phyloP scores from a whole-genome alignment of 2,888 invertebrate species.

The Dryobotodes eremita region DNA sequence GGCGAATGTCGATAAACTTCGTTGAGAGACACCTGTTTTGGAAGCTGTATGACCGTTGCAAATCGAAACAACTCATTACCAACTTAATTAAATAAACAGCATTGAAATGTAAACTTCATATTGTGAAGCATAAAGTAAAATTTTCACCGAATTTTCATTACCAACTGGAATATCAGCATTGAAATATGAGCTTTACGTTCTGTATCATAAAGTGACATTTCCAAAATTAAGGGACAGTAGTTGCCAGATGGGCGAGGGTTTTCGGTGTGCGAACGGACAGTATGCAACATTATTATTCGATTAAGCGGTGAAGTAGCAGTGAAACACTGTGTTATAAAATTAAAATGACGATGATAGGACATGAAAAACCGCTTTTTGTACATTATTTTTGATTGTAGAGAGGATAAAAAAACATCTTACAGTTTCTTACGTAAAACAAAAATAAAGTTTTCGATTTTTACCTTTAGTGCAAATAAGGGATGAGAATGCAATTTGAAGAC shows the following conservation, averaged over 20 bases:
- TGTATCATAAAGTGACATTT: background rate
- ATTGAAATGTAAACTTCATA: conserved; percentile 10
- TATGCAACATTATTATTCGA: conserved; percentile 11
- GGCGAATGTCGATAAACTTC: conserved; percentile 27
- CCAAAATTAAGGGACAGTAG: background rate
- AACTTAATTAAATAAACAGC: background rate
- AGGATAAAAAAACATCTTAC: background rate
- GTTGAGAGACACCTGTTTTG: conserved; percentile 17
- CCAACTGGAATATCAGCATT: background rate
- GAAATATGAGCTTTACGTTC: background rate
- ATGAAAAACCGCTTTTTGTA: background rate
- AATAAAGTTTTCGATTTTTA: background rate
- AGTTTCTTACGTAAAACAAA: background rate
- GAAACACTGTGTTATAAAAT: conserved; percentile 7
- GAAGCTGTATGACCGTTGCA: background rate
- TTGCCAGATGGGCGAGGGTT: background rate
- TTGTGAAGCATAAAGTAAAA: fast-evolving
- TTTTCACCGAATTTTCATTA: background rate
- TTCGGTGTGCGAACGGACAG: background rate
- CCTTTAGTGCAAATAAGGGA: background rate
- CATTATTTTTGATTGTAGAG: background rate
- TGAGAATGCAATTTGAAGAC: background rate
- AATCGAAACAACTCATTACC: background rate
- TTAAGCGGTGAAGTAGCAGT: conserved; percentile 3
- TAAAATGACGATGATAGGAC: background rate